Percentiles rank a stretch among this genome's conserved stretches.
phyloP scores from a whole-genome alignment of 2,797 vertebrate genomes.

The Cottoperca gobio region DNA sequence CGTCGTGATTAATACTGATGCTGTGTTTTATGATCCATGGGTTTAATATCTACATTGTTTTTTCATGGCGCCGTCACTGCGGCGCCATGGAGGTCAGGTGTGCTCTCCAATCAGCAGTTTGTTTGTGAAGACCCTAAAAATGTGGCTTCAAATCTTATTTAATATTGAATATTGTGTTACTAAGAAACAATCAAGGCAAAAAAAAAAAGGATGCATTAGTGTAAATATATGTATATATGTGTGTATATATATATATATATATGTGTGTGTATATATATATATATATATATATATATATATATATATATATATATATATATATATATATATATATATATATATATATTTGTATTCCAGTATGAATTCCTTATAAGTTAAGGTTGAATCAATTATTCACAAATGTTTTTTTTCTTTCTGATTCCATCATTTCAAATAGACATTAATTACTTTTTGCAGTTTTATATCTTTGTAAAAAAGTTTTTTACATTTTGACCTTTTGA shows the following conservation, averaged over 20 bases:
- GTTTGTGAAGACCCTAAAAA: background rate
- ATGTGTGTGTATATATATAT: too few species aligned
- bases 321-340: too few species aligned
- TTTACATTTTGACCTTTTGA: background rate
- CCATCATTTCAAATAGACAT: background rate
- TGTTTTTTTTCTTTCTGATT: background rate
- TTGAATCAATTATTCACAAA: background rate
- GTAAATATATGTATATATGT: too few species aligned
- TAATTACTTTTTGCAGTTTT: background rate
- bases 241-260: too few species aligned
- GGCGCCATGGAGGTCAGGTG: slow-evolving; percentile 10
- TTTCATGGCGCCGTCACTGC: background rate
- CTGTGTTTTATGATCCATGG: slow-evolving; percentile 9
- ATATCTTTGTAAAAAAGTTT: background rate
- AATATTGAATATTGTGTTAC: background rate
- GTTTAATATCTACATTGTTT: slow-evolving; percentile 25
- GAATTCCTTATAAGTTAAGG: background rate
- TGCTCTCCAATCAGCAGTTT: background rate
- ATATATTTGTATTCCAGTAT: background rate
- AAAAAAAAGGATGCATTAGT: too few species aligned
- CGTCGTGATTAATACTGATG: slow-evolving; percentile 4
- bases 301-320: too few species aligned
- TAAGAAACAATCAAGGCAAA: slow-evolving; percentile 8
- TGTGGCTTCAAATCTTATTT: rapidly evolving
- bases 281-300: too few species aligned